Evolutionary conservation across 2,113 vertebrate species (phyloP).

Genomic region (Meleagris gallopavo): DNA sequence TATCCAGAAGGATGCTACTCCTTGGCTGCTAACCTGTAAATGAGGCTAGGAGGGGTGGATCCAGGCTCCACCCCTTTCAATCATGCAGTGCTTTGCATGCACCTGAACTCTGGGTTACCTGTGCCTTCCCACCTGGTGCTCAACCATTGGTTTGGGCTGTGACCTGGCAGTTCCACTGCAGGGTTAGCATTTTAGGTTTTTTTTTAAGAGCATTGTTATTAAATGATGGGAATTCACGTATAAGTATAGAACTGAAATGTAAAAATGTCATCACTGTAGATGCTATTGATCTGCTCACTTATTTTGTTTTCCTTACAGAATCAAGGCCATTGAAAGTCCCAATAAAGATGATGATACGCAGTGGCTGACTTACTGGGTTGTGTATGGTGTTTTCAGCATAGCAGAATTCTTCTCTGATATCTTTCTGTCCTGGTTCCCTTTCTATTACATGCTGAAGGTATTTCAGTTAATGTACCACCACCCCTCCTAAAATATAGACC

Average conservation of each 20-base stretch:
- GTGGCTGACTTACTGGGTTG: slow-evolving; percentile 99
- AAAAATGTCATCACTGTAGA: not conserved
- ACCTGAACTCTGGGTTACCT: no score
- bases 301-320: slow-evolving; percentile 78
- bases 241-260: not conserved
- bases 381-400: slow-evolving; percentile 95
- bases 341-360: slow-evolving; percentile 97
- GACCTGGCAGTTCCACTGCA: no score
- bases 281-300: not conserved
- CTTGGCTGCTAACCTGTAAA: no score
- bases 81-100: no score
- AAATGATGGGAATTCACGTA: not conserved
- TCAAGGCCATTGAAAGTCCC: slow-evolving; percentile 97
- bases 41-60: no score
- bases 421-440: slow-evolving; percentile 97
- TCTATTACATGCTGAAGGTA: slow-evolving; percentile 98
- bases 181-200: not conserved
- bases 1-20: no score
- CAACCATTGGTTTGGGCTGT: no score
- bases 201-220: not conserved
- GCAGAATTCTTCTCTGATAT: slow-evolving; percentile 96
- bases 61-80: no score
- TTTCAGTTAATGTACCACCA: not conserved
- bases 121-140: no score
- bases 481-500: not conserved